Evolutionary conservation across 2,888 invertebrate genomes (phyloP), one percentile per base, ranked within the genome.

Genomic region (Apocheima hispidaria): DNA sequence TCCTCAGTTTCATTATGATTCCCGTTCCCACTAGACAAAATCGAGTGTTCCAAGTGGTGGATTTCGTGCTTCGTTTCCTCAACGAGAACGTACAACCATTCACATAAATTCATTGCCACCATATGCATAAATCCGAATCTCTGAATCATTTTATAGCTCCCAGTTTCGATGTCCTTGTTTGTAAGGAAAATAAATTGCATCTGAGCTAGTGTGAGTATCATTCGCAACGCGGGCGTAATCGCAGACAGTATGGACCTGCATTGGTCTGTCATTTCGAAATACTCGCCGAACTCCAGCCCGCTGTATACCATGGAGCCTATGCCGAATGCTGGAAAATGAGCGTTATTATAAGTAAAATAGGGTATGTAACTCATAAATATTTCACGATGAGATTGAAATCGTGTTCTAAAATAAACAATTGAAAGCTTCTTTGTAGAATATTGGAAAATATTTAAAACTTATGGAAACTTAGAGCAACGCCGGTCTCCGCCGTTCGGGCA

Each of bases 131-230:
- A 94, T 6, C 98, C 98, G 73, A 98, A 97, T 70, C 97, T 94
- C 18, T 97, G 96, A 51, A 97, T 93, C 44, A 95, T 93, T 78
- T 95, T 95, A 77, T 95, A 95, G 44, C 93, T 91, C 18, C 95
- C 94, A 73, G 96, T 93, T 75, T 90, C 90, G 56, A 92, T 92
- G 68, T 92, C 92, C 86, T 97, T 97, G 70, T 97, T 97, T 78
- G 98, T 98, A 38, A 98, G 94, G 83, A 98, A 98, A 74, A 98
- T 97, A 85, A 98, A 98, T 85, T 98, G 98, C 92, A 98, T 96
- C 90, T 98, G 98, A 43, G 96, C 94, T 64, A 98, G 95, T 59
- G 97, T 97, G 74, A 98, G 94, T 14, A 96, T 87, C 94, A 98
- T 96, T 54, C 97, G 94, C 18, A 96, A 93, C 0, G 96, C 95